phyloP scores from a whole-genome alignment of 2,888 invertebrate genomes.

The Nemurella pictetii region DNA sequence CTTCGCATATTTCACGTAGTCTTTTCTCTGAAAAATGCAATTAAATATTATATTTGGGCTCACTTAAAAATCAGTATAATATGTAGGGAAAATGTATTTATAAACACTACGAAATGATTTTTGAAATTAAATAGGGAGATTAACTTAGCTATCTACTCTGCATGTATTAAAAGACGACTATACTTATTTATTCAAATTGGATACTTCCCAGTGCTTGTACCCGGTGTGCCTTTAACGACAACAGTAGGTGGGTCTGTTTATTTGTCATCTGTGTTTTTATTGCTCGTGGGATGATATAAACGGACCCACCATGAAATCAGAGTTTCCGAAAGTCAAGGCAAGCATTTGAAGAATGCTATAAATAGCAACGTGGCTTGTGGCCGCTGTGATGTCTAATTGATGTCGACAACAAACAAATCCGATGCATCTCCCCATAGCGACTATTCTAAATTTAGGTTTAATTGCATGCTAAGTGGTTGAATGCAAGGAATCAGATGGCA shows the following conservation, averaged over 20 bases:
- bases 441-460: slow-evolving; percentile 9
- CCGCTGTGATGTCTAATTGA: neutral
- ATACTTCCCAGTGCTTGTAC: neutral
- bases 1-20: slow-evolving; percentile 95
- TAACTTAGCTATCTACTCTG: too few relatives aligned
- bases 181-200: neutral
- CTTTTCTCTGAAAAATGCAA: slow-evolving; percentile 74
- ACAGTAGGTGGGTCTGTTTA: neutral
- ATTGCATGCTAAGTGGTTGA: slow-evolving; percentile 14
- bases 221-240: neutral
- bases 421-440: too few relatives aligned
- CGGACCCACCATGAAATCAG: neutral
- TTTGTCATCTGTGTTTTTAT: neutral
- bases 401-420: neutral
- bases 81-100: too few relatives aligned
- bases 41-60: neutral
- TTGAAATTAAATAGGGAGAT: too few relatives aligned
- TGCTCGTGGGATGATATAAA: neutral
- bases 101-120: too few relatives aligned
- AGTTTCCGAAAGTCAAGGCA: neutral
- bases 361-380: neutral
- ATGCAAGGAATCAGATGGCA: neutral
- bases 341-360: neutral
- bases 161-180: too few relatives aligned
- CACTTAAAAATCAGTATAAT: neutral